A percentile compares a stretch with the other conserved stretches of the same genome.
These are phyloP conservation scores for Ips nitidus DNA, from an alignment of 1,140 invertebrate genomes.

Conservation along the genomic window DNA sequence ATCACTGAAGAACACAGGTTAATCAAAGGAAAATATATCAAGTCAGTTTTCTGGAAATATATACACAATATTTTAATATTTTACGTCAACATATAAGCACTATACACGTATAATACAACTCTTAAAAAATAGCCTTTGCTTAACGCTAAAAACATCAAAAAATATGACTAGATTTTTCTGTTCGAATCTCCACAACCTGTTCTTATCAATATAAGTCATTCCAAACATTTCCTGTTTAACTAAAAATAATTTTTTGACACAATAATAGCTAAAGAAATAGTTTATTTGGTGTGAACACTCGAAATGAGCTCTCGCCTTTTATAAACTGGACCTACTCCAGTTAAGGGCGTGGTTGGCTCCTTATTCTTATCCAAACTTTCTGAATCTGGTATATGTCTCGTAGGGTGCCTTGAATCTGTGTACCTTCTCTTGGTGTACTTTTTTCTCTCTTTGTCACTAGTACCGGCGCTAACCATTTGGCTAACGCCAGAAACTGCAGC, in stretches of 20 bases:
- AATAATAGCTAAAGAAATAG: not conserved
- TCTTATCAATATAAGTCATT: too few species aligned
- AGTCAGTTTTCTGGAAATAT: not conserved
- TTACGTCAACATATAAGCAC: conserved; percentile 38
- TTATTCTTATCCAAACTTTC: conserved; percentile 53
- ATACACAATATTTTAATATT: conserved; percentile 20
- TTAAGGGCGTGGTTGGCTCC: conserved; percentile 38
- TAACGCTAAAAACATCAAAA: conserved; percentile 3
- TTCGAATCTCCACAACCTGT: too few species aligned
- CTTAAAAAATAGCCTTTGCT: conserved; percentile 39
- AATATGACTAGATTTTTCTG: not conserved
- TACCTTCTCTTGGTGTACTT: conserved; percentile 65
- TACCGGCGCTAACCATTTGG: conserved; percentile 52
- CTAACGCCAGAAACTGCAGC: conserved; percentile 40
- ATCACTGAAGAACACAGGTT: too few species aligned
- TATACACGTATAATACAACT: conserved; percentile 26
- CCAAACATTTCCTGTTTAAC: too few species aligned
- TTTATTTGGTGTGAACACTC: conserved; percentile 60
- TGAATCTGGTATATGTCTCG: conserved; percentile 61
- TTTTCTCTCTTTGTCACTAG: conserved; percentile 54
- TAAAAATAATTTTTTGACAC: too few species aligned
- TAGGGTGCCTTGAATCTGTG: conserved; percentile 63
- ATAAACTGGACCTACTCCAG: conserved; percentile 61
- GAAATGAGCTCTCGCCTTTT: conserved; percentile 80
- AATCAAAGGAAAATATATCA: too few species aligned